Evolutionary conservation across 2,888 invertebrate species (phyloP).

Genomic region (Chloroclysta siterata): DNA sequence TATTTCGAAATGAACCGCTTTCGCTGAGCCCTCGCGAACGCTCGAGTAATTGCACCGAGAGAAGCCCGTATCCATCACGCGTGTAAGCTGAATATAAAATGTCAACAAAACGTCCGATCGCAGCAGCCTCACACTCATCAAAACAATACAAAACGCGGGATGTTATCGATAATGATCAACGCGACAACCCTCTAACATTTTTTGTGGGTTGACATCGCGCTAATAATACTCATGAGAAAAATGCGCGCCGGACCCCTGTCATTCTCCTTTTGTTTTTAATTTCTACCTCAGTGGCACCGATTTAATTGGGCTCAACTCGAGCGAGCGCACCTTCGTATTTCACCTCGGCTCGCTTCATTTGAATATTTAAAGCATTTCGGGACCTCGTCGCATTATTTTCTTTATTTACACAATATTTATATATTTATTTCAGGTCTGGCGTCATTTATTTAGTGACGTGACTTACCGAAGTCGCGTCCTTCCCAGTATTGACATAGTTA

Average conservation of each 20-base stretch:
- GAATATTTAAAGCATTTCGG: constrained; percentile 85
- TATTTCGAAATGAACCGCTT: constrained; percentile 51
- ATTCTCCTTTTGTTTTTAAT: constrained; percentile 84
- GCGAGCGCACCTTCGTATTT: constrained; percentile 84
- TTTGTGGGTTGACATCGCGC: constrained; percentile 84
- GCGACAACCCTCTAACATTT: constrained; percentile 80
- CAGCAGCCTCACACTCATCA: constrained; percentile 77
- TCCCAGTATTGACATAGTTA: constrained; percentile 84
- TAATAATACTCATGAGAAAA: constrained; percentile 85
- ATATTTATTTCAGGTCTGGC: constrained; percentile 80
- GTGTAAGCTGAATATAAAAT: constrained; percentile 70
- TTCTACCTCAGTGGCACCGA: constrained; percentile 85
- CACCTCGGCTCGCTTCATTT: constrained; percentile 84
- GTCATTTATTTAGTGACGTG: constrained; percentile 84
- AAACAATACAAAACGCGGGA: constrained; percentile 83
- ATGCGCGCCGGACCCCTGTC: constrained; percentile 81
- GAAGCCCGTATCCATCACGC: constrained; percentile 68
- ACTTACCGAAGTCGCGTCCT: constrained; percentile 84
- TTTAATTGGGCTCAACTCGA: constrained; percentile 84
- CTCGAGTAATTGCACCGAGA: constrained; percentile 46
- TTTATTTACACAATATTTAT: constrained; percentile 84
- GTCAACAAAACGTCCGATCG: constrained; percentile 73
- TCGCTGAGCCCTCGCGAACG: constrained; percentile 25
- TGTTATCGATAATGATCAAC: constrained; percentile 81
- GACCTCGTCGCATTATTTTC: constrained; percentile 77